Evolutionary conservation across 2,797 vertebrate genomes (phyloP).

Genomic region (Lutjanus argentimaculatus): DNA sequence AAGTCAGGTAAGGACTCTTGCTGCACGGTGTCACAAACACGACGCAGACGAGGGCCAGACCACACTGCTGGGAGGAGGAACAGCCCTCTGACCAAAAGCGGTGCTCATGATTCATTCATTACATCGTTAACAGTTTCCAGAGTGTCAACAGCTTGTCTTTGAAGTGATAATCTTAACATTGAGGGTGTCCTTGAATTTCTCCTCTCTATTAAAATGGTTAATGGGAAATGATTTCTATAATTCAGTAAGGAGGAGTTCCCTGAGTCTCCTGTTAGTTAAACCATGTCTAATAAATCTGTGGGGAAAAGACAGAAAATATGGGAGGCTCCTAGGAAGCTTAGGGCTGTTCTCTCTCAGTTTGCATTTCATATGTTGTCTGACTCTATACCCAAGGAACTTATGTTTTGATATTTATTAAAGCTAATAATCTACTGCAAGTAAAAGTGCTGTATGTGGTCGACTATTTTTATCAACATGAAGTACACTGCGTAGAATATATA

Average conservation of each 20-base stretch:
- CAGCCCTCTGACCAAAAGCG: conserved; percentile 77
- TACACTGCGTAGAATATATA: not conserved
- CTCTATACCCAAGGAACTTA: not conserved
- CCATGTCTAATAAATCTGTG: conserved; percentile 80
- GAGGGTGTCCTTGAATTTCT: conserved; percentile 85
- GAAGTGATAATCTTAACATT: conserved; percentile 88
- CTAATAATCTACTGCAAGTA: conserved; percentile 7
- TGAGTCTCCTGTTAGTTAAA: conserved; percentile 81
- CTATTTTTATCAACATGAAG: conserved; percentile 10
- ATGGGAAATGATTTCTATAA: conserved; percentile 85
- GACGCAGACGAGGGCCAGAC: conserved; percentile 55
- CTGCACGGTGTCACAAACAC: conserved; percentile 63
- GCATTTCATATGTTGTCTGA: conserved; percentile 41
- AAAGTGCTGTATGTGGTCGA: not conserved
- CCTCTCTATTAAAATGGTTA: conserved; percentile 85
- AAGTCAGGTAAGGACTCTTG: conserved; percentile 69
- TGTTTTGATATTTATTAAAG: conserved; percentile 28
- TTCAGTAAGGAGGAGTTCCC: conserved; percentile 83
- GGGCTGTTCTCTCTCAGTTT: conserved; percentile 48
- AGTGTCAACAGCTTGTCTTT: conserved; percentile 87
- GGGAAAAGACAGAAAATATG: conserved; percentile 66
- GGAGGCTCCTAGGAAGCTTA: conserved; percentile 45
- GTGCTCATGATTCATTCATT: conserved; percentile 86
- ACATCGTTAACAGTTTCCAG: conserved; percentile 81
- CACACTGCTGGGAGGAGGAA: conserved; percentile 59